Conservation (phyloP, 2,888 invertebrate species). For the Brachyptera putata region DNA sequence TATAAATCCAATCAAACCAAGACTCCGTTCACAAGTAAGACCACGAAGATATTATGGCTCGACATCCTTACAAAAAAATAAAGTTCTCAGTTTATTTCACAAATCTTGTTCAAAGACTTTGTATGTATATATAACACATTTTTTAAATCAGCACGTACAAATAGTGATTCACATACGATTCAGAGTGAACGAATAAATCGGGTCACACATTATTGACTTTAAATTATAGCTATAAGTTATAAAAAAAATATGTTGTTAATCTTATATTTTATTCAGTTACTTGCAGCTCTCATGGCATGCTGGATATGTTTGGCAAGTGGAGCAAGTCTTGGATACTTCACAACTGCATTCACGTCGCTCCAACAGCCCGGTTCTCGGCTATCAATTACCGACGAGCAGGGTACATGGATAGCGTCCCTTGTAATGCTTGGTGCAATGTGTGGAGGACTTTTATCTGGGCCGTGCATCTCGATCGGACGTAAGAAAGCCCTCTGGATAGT, state of each 20-base stretch:
- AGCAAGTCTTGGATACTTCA: slow-evolving; percentile 31
- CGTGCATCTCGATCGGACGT: slow-evolving; percentile 31
- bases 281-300: slow-evolving; percentile 29
- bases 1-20: slow-evolving; percentile 15
- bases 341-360: slow-evolving; percentile 31
- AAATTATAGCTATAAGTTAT: too few species aligned
- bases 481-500: slow-evolving; percentile 29
- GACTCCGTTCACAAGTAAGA: slow-evolving; percentile 25
- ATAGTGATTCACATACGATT: too few species aligned
- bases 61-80: too few species aligned
- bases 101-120: too few species aligned
- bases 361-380: slow-evolving; percentile 21
- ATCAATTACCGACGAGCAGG: slow-evolving; percentile 26
- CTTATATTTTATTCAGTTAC: too few species aligned
- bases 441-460: slow-evolving; percentile 30
- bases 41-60: too few species aligned
- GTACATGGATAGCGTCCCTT: slow-evolving; percentile 32
- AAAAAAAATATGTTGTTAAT: too few species aligned
- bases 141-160: too few species aligned
- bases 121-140: too few species aligned
- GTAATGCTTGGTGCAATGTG: slow-evolving; percentile 32
- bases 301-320: slow-evolving; percentile 33
- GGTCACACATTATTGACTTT: too few species aligned
- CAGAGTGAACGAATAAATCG: too few species aligned
- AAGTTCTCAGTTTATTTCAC: too few species aligned